Evolutionary conservation across 1,140 invertebrate genomes (phyloP).

Genomic region (Rhagoletis pomonella): DNA sequence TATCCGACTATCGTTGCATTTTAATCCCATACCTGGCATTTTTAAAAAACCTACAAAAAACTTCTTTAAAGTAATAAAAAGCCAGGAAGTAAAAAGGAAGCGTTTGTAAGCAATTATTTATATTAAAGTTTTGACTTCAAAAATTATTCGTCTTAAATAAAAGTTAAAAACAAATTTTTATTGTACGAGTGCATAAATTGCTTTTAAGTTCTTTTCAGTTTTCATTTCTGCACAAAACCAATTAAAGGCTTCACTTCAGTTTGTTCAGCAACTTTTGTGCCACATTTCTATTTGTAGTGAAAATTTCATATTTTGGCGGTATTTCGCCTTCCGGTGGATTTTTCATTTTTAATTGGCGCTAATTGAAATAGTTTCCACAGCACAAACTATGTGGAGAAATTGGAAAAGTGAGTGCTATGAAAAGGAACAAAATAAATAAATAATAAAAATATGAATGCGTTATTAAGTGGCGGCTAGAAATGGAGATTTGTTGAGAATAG

Average conservation of each 20-base stretch:
- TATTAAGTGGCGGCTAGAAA: not conserved
- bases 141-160: too few relatives aligned
- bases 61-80: too few relatives aligned
- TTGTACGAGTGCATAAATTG: too few relatives aligned
- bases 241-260: not conserved
- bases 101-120: too few relatives aligned
- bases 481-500: not conserved
- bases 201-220: not conserved
- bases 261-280: not conserved
- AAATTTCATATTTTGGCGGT: not conserved
- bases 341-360: conserved; percentile 43
- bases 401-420: not conserved
- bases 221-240: not conserved
- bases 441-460: not conserved
- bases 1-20: too few relatives aligned
- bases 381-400: conserved; percentile 12
- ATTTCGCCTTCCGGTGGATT: not conserved
- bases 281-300: not conserved
- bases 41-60: too few relatives aligned
- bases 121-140: too few relatives aligned
- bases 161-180: too few relatives aligned
- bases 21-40: too few relatives aligned
- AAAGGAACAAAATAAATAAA: not conserved
- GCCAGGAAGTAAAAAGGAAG: too few relatives aligned
- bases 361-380: conserved; percentile 40